A percentile compares a stretch with the other conserved stretches of the same genome.
phyloP scores from a whole-genome alignment of 2,113 vertebrate genomes.

The Prinia subflava region DNA sequence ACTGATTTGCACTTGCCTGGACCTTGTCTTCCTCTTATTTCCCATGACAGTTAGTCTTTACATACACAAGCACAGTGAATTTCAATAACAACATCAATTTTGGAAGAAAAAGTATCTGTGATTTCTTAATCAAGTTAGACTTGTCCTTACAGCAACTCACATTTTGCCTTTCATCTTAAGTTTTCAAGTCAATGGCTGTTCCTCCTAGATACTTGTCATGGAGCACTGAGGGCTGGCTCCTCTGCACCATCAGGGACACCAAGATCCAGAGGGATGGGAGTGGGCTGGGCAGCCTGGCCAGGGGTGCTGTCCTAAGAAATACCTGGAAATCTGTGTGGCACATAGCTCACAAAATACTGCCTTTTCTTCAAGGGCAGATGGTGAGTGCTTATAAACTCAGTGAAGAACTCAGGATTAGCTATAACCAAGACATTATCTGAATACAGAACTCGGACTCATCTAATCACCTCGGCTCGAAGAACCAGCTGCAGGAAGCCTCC shows the following conservation, averaged over 20 bases:
- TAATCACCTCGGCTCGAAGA: background rate
- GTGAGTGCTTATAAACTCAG: background rate
- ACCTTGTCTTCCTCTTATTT: background rate
- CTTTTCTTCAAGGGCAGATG: background rate
- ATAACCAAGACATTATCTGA: background rate
- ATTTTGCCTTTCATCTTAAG: background rate
- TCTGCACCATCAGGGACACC: accelerated
- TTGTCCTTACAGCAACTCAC: background rate
- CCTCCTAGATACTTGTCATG: background rate
- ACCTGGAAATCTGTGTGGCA: background rate
- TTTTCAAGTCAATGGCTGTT: background rate
- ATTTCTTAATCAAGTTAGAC: background rate
- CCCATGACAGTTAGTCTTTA: background rate
- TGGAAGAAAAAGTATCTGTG: background rate
- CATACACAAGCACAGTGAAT: background rate
- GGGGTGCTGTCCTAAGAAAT: background rate
- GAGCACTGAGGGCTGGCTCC: background rate
- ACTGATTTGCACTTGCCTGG: background rate
- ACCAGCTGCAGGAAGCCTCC: background rate
- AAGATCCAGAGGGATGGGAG: background rate
- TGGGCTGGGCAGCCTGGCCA: background rate
- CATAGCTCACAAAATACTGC: background rate
- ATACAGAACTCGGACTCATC: accelerated
- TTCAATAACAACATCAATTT: background rate
- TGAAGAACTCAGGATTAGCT: background rate